Percentiles rank a stretch among this genome's conserved stretches.
Conservation (phyloP, 2,797 vertebrate genomes). For the Nyctalus aviator region DNA sequence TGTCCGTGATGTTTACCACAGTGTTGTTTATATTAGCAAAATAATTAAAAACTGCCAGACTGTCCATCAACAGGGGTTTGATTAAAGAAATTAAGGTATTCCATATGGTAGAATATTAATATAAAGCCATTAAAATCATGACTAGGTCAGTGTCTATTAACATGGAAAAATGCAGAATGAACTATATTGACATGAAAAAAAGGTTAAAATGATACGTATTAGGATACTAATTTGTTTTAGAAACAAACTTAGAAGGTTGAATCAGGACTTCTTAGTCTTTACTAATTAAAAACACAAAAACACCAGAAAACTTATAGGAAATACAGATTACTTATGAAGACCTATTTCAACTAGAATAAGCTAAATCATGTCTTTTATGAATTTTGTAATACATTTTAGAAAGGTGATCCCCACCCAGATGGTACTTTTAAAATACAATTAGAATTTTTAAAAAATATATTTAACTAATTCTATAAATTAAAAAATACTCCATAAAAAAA, state of each 20-base stretch:
- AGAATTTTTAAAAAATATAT: neutral
- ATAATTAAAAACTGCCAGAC: neutral
- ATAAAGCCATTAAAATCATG: neutral
- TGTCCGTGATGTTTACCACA: neutral
- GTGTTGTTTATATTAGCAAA: neutral
- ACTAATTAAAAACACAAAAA: neutral
- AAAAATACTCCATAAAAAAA: too few species aligned
- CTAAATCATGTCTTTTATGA: neutral
- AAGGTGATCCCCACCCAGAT: neutral
- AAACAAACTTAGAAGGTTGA: neutral
- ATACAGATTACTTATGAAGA: neutral
- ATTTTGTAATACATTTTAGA: neutral
- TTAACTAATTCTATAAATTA: neutral
- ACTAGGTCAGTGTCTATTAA: slow-evolving; percentile 15
- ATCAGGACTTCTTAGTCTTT: neutral
- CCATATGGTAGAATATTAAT: neutral
- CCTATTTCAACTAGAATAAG: neutral
- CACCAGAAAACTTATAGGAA: neutral
- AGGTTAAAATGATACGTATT: neutral
- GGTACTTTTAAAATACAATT: neutral
- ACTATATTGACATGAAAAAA: slow-evolving; percentile 23
- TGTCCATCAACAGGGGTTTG: neutral
- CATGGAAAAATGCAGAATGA: neutral
- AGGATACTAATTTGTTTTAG: slow-evolving; percentile 21
- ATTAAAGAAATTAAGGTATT: neutral